Base-by-base conservation (phyloP, 2,113 vertebrate genomes). In the Corythaeola cristata region DNA sequence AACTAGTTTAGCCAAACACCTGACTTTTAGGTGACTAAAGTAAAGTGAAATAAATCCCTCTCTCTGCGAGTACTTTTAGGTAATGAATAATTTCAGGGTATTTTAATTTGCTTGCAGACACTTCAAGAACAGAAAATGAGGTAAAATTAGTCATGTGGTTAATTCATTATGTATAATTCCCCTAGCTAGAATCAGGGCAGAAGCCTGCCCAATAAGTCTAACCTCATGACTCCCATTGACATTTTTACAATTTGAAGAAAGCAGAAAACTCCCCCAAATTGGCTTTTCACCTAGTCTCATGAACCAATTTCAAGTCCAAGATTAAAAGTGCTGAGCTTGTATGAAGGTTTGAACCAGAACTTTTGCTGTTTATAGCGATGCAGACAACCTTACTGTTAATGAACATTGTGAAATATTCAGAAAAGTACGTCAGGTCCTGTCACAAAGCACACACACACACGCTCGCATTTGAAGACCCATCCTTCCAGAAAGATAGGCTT, bases 91-190 rank as follows among this genome's bases (percentile, higher is more conserved):
- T 93, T 93, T 94, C 92, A 95, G 33, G 20, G 32, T 87, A 62
- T 91, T 97, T 96, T 88, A 97, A 93, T 97, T 96, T 97, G 89
- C 95, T 97, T 85, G 86, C 89, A 92, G 92, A 96, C 62, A 80
- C 73, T 93, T 96, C 58, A 91, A 83, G 96, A 96, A 91, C 50
- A 88, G 94, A 95, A 97, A 97, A 96, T 95, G 93, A 97, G 74
- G 87, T 92, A 85, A 95, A 97, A 95, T 97, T 96, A 96, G 94
- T 97, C 92, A 96, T 97, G 94, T 97, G 96, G 89, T 96, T 97
- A 97, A 96, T 97, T 93, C 91, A 96, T 97, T 95, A 96, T 95
- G 86, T 95, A 95, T 96, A 92, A 94, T 85, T 96, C 91, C 91
- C 93, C 77, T 91, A 91, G 91, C 96, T 96, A 85, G 94, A 91